Evolutionary conservation across 2,888 invertebrate species (phyloP).

Genomic region (Balanococcus diminutus): DNA sequence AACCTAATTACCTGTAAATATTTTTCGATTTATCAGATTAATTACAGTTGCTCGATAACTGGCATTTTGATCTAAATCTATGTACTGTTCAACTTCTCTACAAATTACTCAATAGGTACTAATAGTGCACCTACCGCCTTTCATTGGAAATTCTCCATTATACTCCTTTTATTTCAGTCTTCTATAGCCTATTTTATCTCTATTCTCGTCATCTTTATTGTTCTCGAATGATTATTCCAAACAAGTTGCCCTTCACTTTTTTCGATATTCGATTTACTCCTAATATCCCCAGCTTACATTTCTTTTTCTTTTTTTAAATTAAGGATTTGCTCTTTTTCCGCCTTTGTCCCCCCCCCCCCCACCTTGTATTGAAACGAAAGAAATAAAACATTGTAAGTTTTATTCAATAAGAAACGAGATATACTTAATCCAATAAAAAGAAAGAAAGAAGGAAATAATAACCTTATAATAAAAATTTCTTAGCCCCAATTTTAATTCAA

Average conservation of each 20-base stretch:
- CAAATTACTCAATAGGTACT: too few species aligned
- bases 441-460: constrained; percentile 28
- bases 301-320: not conserved
- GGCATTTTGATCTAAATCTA: too few species aligned
- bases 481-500: not conserved
- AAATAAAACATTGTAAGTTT: constrained; percentile 9
- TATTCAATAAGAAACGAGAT: not conserved
- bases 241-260: not conserved
- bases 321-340: not conserved
- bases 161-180: not conserved
- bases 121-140: too few species aligned
- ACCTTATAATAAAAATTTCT: not conserved
- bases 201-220: not conserved
- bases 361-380: not conserved
- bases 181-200: not conserved
- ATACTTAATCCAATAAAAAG: not conserved
- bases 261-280: not conserved
- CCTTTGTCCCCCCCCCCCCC: not conserved
- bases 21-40: too few species aligned
- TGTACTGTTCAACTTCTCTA: too few species aligned
- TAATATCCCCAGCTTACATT: not conserved
- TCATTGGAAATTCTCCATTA: too few species aligned
- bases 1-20: too few species aligned
- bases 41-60: too few species aligned
- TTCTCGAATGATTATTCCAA: not conserved